Conservation (phyloP, 2,113 vertebrate species). For the Lepus americanus region DNA sequence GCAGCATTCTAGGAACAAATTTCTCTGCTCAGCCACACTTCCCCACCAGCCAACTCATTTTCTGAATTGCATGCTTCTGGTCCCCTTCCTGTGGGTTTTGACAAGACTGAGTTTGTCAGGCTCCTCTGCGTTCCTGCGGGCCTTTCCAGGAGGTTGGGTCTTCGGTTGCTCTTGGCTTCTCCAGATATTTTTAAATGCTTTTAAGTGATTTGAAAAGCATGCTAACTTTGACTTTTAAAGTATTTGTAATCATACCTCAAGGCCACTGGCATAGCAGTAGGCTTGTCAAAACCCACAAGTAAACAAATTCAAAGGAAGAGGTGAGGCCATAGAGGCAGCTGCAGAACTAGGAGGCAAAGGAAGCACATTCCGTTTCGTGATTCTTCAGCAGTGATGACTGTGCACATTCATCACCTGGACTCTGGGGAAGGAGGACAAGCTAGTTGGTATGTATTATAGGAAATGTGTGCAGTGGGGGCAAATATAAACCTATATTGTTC, state of each 20-base stretch:
- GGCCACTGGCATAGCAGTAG: conserved; percentile 16
- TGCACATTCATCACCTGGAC: background rate
- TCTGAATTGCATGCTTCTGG: background rate
- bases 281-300: conserved; percentile 40
- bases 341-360: conserved; percentile 2
- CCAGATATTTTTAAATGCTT: conserved; percentile 48
- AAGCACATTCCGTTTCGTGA: conserved; percentile 25
- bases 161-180: conserved; percentile 53
- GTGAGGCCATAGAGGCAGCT: background rate
- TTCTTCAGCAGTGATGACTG: background rate
- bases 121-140: background rate
- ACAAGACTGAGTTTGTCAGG: background rate
- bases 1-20: conserved; percentile 57
- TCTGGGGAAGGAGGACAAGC: background rate
- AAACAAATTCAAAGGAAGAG: conserved; percentile 21
- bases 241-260: conserved; percentile 10
- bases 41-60: background rate
- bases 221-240: conserved; percentile 51
- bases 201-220: conserved; percentile 63
- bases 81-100: background rate
- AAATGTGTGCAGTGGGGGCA: background rate
- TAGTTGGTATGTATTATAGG: background rate
- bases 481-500: background rate
- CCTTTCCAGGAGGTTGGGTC: background rate
- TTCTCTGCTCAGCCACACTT: background rate